Conservation (phyloP, 2,797 vertebrate genomes). For the Chromobotia macracanthus region DNA sequence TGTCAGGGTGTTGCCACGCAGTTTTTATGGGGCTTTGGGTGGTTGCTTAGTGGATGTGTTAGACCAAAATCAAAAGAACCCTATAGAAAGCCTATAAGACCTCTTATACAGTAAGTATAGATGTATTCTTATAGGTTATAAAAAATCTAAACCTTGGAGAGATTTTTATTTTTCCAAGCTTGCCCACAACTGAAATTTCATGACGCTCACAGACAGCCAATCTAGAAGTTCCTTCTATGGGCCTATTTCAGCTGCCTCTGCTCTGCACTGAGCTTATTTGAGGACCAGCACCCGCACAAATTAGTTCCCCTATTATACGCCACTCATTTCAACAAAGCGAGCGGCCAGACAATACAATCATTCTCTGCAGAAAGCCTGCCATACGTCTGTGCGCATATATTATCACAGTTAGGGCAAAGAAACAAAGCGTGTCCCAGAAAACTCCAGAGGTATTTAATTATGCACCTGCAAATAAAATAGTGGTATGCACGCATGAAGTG, state of each 20-base stretch:
- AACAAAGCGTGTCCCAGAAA: conserved; percentile 35
- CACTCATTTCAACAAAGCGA: conserved; percentile 12
- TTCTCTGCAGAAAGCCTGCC: conserved; percentile 8
- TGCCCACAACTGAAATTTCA: neutral
- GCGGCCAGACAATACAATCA: conserved; percentile 9
- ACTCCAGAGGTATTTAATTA: conserved; percentile 37
- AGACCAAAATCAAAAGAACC: too few species aligned
- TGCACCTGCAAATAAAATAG: conserved; percentile 7
- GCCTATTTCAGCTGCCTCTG: neutral
- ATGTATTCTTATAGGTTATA: too few species aligned
- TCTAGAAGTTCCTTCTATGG: neutral
- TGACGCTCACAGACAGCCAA: neutral
- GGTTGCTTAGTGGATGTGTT: too few species aligned
- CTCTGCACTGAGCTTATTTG: conserved; percentile 1
- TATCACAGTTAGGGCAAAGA: conserved; percentile 34
- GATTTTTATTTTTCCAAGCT: neutral
- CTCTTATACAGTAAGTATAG: neutral
- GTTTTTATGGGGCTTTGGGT: too few species aligned
- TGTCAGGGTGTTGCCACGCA: too few species aligned
- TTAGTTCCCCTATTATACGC: conserved; percentile 12
- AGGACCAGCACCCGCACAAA: conserved; percentile 33
- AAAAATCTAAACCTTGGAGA: neutral
- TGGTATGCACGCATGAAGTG: neutral
- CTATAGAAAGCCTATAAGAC: too few species aligned
- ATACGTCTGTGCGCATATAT: conserved; percentile 30